Conservation (phyloP, 2,113 vertebrate species). For the Podarcis cretensis region DNA sequence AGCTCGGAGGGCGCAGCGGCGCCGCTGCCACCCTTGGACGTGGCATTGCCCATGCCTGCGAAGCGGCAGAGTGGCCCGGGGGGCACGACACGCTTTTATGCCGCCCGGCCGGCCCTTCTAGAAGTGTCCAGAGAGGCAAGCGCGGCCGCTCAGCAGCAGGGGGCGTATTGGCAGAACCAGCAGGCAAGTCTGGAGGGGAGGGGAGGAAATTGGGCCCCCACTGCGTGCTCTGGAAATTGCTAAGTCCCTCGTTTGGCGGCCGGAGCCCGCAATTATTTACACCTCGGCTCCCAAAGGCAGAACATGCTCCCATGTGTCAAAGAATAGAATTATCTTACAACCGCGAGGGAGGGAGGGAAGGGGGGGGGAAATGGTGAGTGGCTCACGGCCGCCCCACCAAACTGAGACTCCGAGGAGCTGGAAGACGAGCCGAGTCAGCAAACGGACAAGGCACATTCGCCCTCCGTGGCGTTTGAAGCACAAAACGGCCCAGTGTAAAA, state of each 20-base stretch:
- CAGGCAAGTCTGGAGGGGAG: slow-evolving; percentile 64
- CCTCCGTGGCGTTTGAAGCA: no score
- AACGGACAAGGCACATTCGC: no score
- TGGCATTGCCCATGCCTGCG: slow-evolving; percentile 73
- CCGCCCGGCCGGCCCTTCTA: slow-evolving; percentile 73
- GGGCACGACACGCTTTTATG: slow-evolving; percentile 69
- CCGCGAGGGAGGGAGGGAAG: neutral
- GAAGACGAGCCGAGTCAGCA: no score
- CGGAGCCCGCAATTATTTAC: slow-evolving; percentile 49
- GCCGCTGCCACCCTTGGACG: slow-evolving; percentile 64
- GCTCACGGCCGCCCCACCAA: no score
- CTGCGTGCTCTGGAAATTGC: slow-evolving; percentile 72
- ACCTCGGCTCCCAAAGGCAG: slow-evolving; percentile 42
- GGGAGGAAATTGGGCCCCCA: slow-evolving; percentile 78
- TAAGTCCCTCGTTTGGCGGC: slow-evolving; percentile 65
- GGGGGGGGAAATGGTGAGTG: no score
- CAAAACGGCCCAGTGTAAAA: no score
- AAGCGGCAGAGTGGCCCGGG: slow-evolving; percentile 46
- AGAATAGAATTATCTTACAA: slow-evolving; percentile 46
- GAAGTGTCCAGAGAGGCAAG: slow-evolving; percentile 62
- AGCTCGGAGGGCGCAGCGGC: slow-evolving; percentile 65
- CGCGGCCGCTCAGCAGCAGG: slow-evolving; percentile 51
- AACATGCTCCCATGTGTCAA: slow-evolving; percentile 44
- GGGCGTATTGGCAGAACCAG: slow-evolving; percentile 74
- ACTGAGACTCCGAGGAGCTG: no score